Percentiles rank a stretch among this genome's conserved stretches.
These are phyloP conservation scores for Rhipidura dahli DNA, from an alignment of 2,113 vertebrate species.

Conservation along the genomic window DNA sequence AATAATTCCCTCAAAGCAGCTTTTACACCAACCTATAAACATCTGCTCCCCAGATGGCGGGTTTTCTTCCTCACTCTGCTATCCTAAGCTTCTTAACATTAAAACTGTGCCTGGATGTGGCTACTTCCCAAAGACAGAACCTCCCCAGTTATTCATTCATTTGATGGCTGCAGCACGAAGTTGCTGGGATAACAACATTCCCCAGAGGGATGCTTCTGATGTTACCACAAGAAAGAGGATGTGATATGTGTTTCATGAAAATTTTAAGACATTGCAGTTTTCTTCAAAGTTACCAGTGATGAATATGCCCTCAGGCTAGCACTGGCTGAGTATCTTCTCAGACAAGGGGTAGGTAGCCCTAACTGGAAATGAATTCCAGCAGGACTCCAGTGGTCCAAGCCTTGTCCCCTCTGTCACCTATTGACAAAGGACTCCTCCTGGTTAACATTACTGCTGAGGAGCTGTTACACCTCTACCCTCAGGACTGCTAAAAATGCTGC, in stretches of 20 bases:
- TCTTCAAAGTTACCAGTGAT: neutral
- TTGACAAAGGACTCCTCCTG: neutral
- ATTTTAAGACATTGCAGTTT: neutral
- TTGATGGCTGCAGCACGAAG: neutral
- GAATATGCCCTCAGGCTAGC: neutral
- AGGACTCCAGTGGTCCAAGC: neutral
- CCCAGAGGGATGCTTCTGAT: neutral
- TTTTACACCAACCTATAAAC: constrained; percentile 31
- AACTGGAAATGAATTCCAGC: neutral
- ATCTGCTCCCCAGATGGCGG: constrained; percentile 59
- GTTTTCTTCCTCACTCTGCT: neutral
- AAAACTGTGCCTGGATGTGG: neutral
- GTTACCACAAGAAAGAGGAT: neutral
- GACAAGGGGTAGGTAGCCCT: neutral
- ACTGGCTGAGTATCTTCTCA: neutral
- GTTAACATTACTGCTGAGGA: neutral
- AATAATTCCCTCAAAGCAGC: constrained; percentile 47
- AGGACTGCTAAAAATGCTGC: neutral
- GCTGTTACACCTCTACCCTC: neutral
- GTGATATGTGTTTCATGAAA: neutral
- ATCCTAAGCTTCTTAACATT: constrained; percentile 28
- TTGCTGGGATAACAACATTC: neutral
- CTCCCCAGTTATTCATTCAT: neutral
- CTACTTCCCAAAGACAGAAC: neutral
- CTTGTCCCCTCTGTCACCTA: neutral